These are phyloP conservation scores for Anastrepha obliqua DNA, from an alignment of 1,140 invertebrate genomes.

Conservation along the genomic window DNA sequence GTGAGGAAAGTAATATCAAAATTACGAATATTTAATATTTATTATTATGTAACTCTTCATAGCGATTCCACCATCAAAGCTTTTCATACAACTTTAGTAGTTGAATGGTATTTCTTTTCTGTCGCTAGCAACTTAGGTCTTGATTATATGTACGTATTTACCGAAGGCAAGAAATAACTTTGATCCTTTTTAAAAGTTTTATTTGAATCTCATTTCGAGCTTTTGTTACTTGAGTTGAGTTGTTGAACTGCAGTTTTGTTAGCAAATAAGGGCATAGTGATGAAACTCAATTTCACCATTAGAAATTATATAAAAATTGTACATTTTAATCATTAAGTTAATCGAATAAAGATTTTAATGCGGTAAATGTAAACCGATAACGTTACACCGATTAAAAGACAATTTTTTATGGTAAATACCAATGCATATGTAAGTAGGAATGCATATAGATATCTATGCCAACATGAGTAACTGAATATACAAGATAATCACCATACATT, in stretches of 20 bases:
- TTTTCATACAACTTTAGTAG: background rate
- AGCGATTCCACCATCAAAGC: background rate
- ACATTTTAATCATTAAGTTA: no score
- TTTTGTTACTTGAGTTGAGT: background rate
- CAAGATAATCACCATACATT: constrained; percentile 35
- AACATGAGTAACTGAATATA: background rate
- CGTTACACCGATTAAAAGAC: background rate
- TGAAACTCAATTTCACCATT: background rate
- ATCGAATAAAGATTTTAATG: no score
- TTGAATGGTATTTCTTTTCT: background rate
- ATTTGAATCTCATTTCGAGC: background rate
- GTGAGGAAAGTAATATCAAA: constrained; percentile 50
- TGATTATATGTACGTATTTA: constrained; percentile 40
- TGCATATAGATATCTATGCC: background rate
- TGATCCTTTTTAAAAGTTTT: no score
- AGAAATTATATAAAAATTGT: background rate
- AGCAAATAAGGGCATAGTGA: background rate
- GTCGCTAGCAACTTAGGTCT: constrained; percentile 18
- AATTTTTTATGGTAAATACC: background rate
- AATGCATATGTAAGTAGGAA: background rate
- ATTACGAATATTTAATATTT: background rate
- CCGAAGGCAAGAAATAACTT: background rate
- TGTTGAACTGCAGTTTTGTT: background rate
- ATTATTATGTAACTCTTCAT: background rate
- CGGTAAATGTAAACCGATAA: background rate